phyloP scores from a whole-genome alignment of 2,888 invertebrate species.

The Hydraecia micacea region DNA sequence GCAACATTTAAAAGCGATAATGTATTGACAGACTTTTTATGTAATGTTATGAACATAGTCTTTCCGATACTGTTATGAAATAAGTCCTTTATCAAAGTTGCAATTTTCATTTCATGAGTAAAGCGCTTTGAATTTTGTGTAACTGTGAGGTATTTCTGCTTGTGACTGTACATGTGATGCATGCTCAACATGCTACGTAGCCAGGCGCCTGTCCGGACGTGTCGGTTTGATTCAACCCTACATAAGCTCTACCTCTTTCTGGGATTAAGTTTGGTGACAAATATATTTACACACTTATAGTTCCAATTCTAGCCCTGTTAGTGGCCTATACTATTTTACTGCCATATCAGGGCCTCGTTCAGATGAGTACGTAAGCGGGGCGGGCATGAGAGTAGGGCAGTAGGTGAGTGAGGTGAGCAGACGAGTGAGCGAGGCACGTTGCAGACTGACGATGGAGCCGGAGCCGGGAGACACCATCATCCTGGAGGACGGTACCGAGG shows the following conservation, averaged over 20 bases:
- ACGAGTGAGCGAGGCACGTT: conserved; percentile 69
- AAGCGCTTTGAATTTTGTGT: not conserved
- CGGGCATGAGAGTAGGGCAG: conserved; percentile 30
- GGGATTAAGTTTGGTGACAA: conserved; percentile 67
- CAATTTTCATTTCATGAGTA: not conserved
- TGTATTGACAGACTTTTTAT: not conserved
- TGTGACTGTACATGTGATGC: conserved; percentile 5
- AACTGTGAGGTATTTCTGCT: not conserved
- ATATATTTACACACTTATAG: conserved; percentile 55
- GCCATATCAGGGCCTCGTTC: conserved; percentile 24
- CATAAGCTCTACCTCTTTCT: conserved; percentile 28
- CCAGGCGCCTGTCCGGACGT: conserved; percentile 13
- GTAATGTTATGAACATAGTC: too few relatives aligned
- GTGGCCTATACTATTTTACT: conserved; percentile 35
- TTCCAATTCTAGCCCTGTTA: conserved; percentile 49
- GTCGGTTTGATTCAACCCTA: conserved; percentile 44
- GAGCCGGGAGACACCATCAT: conserved; percentile 89
- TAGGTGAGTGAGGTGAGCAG: conserved; percentile 52
- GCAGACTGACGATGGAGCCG: conserved; percentile 89
- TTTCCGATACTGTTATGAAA: not conserved
- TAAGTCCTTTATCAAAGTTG: not conserved
- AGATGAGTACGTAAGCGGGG: conserved; percentile 13
- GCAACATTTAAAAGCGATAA: not conserved
- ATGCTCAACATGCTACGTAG: conserved; percentile 23
- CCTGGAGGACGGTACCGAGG: conserved; percentile 91